phyloP scores from a whole-genome alignment of 2,888 invertebrate genomes.

The Sesia bembeciformis region DNA sequence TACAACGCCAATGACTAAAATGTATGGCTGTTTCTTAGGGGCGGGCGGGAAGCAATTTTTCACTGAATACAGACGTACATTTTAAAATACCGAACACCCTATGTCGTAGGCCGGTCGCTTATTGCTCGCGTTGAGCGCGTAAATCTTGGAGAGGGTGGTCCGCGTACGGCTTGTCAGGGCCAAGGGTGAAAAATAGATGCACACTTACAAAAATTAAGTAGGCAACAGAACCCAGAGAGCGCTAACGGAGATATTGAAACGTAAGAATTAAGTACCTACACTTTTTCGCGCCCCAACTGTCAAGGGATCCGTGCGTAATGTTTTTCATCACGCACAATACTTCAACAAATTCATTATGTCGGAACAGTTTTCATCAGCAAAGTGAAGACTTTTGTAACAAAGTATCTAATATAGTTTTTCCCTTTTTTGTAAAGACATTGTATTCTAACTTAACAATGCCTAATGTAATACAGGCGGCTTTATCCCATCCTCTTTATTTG shows the following conservation, averaged over 20 bases:
- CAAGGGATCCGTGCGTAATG: not conserved
- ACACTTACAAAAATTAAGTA: slow-evolving; percentile 63
- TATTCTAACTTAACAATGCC: slow-evolving; percentile 42
- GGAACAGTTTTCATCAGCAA: not conserved
- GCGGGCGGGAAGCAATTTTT: slow-evolving; percentile 58
- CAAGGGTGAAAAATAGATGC: slow-evolving; percentile 58
- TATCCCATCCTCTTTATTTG: slow-evolving; percentile 66
- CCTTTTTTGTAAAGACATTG: slow-evolving; percentile 13
- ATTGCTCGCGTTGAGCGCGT: slow-evolving; percentile 58
- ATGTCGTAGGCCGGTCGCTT: slow-evolving; percentile 45
- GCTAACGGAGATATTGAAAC: slow-evolving; percentile 18
- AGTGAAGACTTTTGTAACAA: not conserved
- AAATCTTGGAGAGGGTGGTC: slow-evolving; percentile 52
- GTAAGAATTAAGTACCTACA: slow-evolving; percentile 11
- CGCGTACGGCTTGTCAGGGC: slow-evolving; percentile 31
- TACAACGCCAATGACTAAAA: slow-evolving; percentile 47
- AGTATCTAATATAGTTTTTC: not conserved
- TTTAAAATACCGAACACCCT: slow-evolving; percentile 63
- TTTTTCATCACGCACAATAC: not conserved
- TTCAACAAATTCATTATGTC: not conserved
- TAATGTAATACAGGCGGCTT: slow-evolving; percentile 47
- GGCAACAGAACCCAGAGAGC: slow-evolving; percentile 22
- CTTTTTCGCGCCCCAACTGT: slow-evolving; percentile 3
- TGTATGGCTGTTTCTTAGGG: slow-evolving; percentile 44
- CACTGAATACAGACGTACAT: slow-evolving; percentile 59